Evolutionary conservation across 37 sponge, comb jelly and placozoan genomes (phyloP), one percentile per base, ranked within the genome.

Genomic region (Halisarca cf. caerulea): DNA sequence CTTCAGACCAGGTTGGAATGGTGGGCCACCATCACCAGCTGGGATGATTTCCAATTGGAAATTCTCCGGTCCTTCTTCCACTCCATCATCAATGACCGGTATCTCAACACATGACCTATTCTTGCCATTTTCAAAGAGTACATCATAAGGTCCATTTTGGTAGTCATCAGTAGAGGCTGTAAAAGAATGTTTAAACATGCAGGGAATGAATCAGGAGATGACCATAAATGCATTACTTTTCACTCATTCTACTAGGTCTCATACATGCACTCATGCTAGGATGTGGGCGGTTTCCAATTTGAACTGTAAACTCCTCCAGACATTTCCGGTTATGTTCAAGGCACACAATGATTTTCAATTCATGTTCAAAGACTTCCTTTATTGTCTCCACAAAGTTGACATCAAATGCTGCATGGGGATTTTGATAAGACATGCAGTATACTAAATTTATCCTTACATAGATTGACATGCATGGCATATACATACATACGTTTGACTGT

Each of bases 101-200:
- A 90, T 79, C 7, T 83, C 59, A 4, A n/a, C 45, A 79, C 90
- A 90, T 0, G 83, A 79, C 15, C 24, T 27, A 0, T 66, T 79
- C n/a, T 82, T 57, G 2, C 51, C 71, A 24, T 82, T 77, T 24
- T 2, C n/a, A 41, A 90, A 86, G 3, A 44, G 42, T 17, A 86
- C 62, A 37, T 36, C 64, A 14, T 36, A 21, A 20, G 47, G 30
- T 36, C 25, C 64, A 77, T 36, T 21, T 0, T 7, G 34, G 41
- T 66, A 90, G 82, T 90, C 90, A 71, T 83, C 43, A 11, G 38
- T 17, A 30, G 64, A n/a, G 6, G 6, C 64, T 62, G n/a, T 20
- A 30, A 14, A 14, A 11, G 9, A 47, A 14, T 47, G 51, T 47
- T n/a, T n/a, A n/a, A n/a, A n/a, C n/a, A n/a, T n/a, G n/a, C n/a